phyloP scores from a whole-genome alignment of 92 coral and sea anemone species.

The Siderastrea radians region DNA sequence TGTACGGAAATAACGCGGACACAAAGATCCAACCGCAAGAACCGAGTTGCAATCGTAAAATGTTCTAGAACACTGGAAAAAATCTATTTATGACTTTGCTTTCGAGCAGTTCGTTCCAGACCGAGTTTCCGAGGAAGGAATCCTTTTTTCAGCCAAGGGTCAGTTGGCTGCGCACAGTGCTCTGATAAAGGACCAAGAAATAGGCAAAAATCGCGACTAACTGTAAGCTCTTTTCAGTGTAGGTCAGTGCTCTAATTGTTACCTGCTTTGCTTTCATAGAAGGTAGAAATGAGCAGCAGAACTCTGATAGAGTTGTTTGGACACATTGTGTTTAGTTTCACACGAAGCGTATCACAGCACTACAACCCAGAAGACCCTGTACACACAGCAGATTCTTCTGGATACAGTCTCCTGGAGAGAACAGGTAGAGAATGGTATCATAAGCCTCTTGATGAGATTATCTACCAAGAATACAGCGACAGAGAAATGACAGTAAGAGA shows the following conservation, averaged over 20 bases:
- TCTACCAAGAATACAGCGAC: constrained; percentile 2
- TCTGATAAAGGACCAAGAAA: background rate
- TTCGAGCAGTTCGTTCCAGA: no score
- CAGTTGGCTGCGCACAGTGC: constrained; percentile 32
- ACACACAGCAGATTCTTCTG: background rate
- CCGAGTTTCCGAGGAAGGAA: no score
- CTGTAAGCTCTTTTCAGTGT: background rate
- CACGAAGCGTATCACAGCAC: background rate
- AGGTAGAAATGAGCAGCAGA: background rate
- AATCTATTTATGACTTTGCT: no score
- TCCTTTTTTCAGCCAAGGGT: background rate
- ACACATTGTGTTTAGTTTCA: background rate
- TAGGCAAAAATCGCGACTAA: background rate
- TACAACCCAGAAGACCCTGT: background rate
- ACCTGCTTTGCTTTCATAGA: background rate
- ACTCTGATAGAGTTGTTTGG: background rate
- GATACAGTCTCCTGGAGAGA: background rate
- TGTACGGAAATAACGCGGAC: no score
- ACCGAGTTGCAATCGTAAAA: no score
- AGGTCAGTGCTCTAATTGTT: background rate
- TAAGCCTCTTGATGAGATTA: background rate
- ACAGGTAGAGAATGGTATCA: background rate
- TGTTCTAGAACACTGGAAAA: no score
- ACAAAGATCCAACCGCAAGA: no score
- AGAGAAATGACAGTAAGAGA: background rate